These are phyloP conservation scores for Luidia sarsii DNA, from an alignment of 53 echinoderm and acorn worm species.

Conservation along the genomic window DNA sequence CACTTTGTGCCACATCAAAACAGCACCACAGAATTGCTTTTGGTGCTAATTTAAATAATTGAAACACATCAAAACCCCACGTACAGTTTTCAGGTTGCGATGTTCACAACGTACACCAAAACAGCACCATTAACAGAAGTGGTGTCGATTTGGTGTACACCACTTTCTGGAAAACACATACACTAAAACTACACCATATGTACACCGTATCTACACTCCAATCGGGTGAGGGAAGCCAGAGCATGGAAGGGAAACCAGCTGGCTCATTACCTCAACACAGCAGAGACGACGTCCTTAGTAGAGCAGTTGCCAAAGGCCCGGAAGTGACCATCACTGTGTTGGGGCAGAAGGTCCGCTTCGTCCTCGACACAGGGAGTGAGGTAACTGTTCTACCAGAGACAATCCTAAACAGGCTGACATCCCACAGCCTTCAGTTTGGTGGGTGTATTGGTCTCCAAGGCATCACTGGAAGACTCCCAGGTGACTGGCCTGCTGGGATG, in stretches of 20 bases:
- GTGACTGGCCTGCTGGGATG: constrained; percentile 41
- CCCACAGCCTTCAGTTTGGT: constrained; percentile 4
- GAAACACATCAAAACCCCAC: neutral
- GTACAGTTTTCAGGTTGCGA: neutral
- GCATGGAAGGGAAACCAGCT: neutral
- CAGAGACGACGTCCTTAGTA: constrained; percentile 12
- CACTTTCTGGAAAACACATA: constrained; percentile 12
- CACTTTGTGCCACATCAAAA: neutral
- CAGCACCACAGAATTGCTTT: neutral
- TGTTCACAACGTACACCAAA: neutral
- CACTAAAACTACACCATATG: constrained; percentile 6
- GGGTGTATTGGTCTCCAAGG: neutral
- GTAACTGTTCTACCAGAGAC: constrained; percentile 20
- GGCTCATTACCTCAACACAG: neutral
- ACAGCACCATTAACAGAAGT: neutral
- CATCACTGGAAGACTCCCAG: neutral
- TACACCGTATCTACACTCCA: neutral
- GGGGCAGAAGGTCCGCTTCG: neutral
- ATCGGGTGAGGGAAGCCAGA: constrained; percentile 26
- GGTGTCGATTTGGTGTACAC: constrained; percentile 13
- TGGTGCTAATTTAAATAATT: constrained; percentile 6
- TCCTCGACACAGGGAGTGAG: too few species aligned
- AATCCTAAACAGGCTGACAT: neutral
- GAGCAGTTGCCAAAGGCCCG: constrained; percentile 20
- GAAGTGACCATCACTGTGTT: neutral